phyloP scores from a whole-genome alignment of 2,797 vertebrate species.

The Pseudopleuronectes americanus region DNA sequence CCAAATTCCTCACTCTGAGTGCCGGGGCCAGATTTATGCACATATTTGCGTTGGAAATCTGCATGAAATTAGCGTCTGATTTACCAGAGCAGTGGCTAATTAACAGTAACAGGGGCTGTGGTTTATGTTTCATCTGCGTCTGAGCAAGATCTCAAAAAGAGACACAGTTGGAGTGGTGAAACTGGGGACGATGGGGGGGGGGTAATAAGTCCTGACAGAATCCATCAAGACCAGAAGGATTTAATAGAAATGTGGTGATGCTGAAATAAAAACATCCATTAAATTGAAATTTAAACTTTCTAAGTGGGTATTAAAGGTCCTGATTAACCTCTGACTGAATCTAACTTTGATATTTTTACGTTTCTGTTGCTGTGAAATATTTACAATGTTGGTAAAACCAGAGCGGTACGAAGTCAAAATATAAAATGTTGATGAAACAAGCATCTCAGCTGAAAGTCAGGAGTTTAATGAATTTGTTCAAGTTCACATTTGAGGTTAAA shows the following conservation, averaged over 20 bases:
- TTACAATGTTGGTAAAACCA: not conserved
- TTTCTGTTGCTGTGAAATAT: not conserved
- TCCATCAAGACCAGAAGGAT: slow-evolving; percentile 27
- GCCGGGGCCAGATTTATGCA: slow-evolving; percentile 64
- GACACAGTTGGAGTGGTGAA: slow-evolving; percentile 29
- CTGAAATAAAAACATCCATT: slow-evolving; percentile 26
- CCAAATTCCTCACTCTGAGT: slow-evolving; percentile 42
- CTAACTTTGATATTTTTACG: not conserved
- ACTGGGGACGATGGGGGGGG: not conserved
- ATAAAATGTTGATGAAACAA: not conserved
- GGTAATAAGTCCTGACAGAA: slow-evolving; percentile 34
- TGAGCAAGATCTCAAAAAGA: slow-evolving; percentile 40
- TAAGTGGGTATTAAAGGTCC: slow-evolving; percentile 5
- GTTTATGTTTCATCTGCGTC: slow-evolving; percentile 47
- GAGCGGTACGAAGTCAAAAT: too few relatives aligned
- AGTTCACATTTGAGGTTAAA: slow-evolving; percentile 15
- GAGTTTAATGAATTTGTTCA: not conserved
- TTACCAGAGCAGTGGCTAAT: slow-evolving; percentile 63
- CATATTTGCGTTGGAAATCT: slow-evolving; percentile 65
- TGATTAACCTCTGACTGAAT: slow-evolving; percentile 16
- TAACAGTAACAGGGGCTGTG: slow-evolving; percentile 57
- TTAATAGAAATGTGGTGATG: slow-evolving; percentile 13
- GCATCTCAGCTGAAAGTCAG: not conserved
- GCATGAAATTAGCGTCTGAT: slow-evolving; percentile 70
- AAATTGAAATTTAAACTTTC: slow-evolving; percentile 29